Base-by-base conservation (phyloP, 2,888 invertebrate species). In the Bellardia pandia region DNA sequence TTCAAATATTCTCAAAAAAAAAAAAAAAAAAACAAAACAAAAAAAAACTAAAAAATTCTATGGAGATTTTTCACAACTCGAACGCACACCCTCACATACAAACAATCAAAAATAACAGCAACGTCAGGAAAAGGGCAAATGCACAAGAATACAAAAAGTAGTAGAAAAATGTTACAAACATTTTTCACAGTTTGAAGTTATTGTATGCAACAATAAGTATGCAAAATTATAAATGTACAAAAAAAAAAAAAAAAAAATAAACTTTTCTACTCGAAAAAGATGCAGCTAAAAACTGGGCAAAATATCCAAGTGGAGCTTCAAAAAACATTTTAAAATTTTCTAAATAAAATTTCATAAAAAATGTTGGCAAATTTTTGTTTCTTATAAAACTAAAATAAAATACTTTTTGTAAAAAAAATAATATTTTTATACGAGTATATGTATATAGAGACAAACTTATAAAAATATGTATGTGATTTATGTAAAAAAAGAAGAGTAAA, bases 141-240 rank as follows among this genome's bases (percentile, higher is more conserved):
- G 75, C 40, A 58, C 14, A 56, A 56, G 53, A 48, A 5, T 16
- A 30, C 58, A 37, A 48, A 56, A 71, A 60, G 5, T 33, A 30
- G 48, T 51, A 51, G 23, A 23, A 58, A 75, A 82, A 74, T 81
- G 37, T 64, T 58, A 69, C 42, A 79, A 42, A 78, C 14, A 78
- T 78, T 79, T 78, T 78, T 58, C 0, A 40, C 30, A 82, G 45
- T 68, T 82, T 58, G 4, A 53, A 76, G 60, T 82, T 81, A 33
- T 51, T 60, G 23, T 60, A 60, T 69, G 75, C 68, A 69, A 9
- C 48, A 9, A 74, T 16, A 56, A 6, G 9, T 33, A 71, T 37
- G n/a, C 33, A 51, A 51, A 33, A 37, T 48, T 69, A 37, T 58
- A 58, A 66, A 60, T 66, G 64, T 75, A 42, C 11, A 58, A 56